phyloP scores from a whole-genome alignment of 1,140 invertebrate species.

The Zaprionus taronus region DNA sequence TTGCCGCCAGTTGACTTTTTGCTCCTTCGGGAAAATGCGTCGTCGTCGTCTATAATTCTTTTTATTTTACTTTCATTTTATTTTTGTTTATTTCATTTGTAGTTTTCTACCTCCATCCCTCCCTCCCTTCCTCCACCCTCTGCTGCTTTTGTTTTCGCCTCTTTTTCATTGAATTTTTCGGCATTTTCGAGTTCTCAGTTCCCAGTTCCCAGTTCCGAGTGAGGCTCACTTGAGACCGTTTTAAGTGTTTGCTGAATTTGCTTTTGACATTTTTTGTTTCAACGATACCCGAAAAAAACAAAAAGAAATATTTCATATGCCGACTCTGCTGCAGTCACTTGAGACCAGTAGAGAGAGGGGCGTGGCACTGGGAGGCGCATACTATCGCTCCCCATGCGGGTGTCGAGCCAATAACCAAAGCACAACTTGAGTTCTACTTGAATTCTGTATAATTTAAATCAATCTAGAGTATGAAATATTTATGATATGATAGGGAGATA shows the following conservation, averaged over 20 bases:
- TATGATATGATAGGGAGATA: neutral
- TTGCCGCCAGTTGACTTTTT: slow-evolving; percentile 57
- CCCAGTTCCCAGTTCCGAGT: neutral
- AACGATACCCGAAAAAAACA: slow-evolving; percentile 10
- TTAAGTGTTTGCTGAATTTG: slow-evolving; percentile 73
- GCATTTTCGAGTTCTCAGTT: slow-evolving; percentile 15
- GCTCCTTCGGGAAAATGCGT: slow-evolving; percentile 47
- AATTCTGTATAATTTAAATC: neutral
- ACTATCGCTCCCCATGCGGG: slow-evolving; percentile 16
- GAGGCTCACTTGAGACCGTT: slow-evolving; percentile 69
- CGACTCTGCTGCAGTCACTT: slow-evolving; percentile 52
- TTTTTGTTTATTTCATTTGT: slow-evolving; percentile 25
- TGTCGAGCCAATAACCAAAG: neutral
- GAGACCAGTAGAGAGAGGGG: slow-evolving; percentile 9
- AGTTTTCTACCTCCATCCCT: slow-evolving; percentile 10
- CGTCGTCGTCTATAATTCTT: slow-evolving; percentile 33
- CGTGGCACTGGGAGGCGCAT: neutral
- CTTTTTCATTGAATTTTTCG: slow-evolving; percentile 62
- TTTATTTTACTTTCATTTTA: slow-evolving; percentile 28
- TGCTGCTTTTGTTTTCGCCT: slow-evolving; percentile 15
- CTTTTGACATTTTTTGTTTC: slow-evolving; percentile 60
- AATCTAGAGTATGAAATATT: neutral
- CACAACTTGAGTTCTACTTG: neutral
- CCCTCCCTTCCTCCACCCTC: neutral
- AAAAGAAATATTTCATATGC: slow-evolving; percentile 33